Conservation (phyloP, 2,797 vertebrate species). For the Thripadectes ignobilis region DNA sequence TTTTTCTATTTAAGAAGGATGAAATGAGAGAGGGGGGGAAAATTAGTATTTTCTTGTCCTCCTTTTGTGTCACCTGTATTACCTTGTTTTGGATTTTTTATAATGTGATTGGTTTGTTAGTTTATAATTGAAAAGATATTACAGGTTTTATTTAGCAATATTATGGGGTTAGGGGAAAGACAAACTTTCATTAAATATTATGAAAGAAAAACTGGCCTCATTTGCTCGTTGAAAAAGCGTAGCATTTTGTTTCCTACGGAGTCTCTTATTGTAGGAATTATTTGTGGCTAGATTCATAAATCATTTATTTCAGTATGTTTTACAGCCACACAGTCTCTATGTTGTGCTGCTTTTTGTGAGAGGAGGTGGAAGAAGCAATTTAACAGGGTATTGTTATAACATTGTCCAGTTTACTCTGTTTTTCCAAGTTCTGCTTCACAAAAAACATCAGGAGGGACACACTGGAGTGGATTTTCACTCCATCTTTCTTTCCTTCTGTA, state of each 20-base stretch:
- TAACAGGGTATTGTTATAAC: neutral
- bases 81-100: conserved; percentile 70
- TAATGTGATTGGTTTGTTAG: conserved; percentile 74
- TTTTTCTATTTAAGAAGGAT: conserved; percentile 63
- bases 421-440: conserved; percentile 20
- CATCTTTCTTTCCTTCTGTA: neutral
- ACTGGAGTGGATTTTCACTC: neutral
- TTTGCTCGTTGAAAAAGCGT: conserved; percentile 72
- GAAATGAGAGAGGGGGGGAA: neutral
- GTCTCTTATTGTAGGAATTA: conserved; percentile 46
- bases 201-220: conserved; percentile 71
- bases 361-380: neutral
- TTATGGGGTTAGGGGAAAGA: conserved; percentile 44
- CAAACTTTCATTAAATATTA: conserved; percentile 78
- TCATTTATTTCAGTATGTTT: conserved; percentile 38
- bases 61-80: conserved; percentile 70
- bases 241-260: conserved; percentile 57
- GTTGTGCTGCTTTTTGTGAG: conserved; percentile 23
- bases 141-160: conserved; percentile 80
- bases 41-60: conserved; percentile 75
- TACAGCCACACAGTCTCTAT: neutral
- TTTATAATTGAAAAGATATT: conserved; percentile 74
- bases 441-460: neutral
- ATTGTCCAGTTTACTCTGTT: conserved; percentile 27
- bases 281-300: conserved; percentile 45